phyloP scores from a whole-genome alignment of 2,888 invertebrate genomes.

The Tipula confusa region DNA sequence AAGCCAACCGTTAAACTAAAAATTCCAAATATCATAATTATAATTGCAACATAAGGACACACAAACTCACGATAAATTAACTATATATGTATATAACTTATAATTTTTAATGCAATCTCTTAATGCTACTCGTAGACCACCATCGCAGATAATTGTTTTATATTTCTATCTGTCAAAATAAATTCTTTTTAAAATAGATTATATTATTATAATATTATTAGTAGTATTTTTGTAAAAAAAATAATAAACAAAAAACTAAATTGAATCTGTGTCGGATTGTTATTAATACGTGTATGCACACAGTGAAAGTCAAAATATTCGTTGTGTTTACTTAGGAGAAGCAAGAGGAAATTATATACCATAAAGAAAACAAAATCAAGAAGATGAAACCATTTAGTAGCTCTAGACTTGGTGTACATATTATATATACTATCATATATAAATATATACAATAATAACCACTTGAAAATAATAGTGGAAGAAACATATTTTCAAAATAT shows the following conservation, averaged over 20 bases:
- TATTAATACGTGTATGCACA: background rate
- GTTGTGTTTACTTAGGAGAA: background rate
- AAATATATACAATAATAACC: background rate
- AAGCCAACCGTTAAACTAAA: no score
- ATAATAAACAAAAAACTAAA: background rate
- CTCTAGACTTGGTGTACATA: background rate
- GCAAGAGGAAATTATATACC: background rate
- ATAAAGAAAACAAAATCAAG: background rate
- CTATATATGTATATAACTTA: background rate
- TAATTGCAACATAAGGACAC: no score
- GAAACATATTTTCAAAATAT: background rate
- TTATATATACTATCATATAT: no score
- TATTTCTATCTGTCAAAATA: background rate
- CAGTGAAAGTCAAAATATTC: background rate
- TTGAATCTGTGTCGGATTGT: background rate
- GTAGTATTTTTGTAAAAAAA: background rate
- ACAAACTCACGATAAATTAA: no score
- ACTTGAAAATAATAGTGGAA: background rate
- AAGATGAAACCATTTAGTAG: slow-evolving; percentile 5
- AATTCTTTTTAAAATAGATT: background rate
- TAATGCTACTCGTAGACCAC: background rate
- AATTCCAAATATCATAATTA: no score
- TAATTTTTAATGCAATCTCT: background rate
- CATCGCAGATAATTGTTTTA: background rate
- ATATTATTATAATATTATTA: background rate